These are phyloP conservation scores for Scatophagus argus DNA, from an alignment of 2,113 vertebrate species.

Conservation along the genomic window DNA sequence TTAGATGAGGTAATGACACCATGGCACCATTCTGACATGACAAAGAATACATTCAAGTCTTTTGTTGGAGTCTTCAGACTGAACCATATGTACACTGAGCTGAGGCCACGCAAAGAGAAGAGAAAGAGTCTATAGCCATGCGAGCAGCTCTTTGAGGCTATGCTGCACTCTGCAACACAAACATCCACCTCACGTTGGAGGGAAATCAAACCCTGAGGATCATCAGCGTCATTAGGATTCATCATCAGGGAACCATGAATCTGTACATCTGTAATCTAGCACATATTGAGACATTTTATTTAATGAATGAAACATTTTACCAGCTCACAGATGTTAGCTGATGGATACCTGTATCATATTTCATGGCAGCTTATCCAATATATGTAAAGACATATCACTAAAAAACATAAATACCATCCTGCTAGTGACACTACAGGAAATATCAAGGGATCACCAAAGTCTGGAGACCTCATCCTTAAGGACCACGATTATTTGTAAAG, in stretches of 20 bases:
- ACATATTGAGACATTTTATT: no score
- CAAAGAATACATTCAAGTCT: no score
- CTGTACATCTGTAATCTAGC: no score
- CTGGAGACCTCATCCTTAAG: background rate
- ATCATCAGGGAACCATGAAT: background rate
- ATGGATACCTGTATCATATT: background rate
- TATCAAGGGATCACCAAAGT: background rate
- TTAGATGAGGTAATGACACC: no score
- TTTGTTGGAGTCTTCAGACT: background rate
- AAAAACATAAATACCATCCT: background rate
- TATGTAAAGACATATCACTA: background rate
- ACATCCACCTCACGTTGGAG: no score
- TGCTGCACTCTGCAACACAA: no score
- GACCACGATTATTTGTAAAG: background rate
- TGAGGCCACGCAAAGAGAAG: background rate
- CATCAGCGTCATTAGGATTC: background rate
- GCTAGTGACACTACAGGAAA: background rate
- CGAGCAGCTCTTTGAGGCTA: no score
- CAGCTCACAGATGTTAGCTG: no score
- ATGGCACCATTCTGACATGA: background rate
- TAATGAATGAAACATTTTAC: no score
- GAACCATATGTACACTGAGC: background rate
- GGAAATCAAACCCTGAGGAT: background rate
- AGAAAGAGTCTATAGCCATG: no score
- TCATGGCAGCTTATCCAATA: background rate